Percentiles rank a stretch among this genome's conserved stretches.
phyloP scores from a whole-genome alignment of 2,797 vertebrate species.

The Clarias fuscus region DNA sequence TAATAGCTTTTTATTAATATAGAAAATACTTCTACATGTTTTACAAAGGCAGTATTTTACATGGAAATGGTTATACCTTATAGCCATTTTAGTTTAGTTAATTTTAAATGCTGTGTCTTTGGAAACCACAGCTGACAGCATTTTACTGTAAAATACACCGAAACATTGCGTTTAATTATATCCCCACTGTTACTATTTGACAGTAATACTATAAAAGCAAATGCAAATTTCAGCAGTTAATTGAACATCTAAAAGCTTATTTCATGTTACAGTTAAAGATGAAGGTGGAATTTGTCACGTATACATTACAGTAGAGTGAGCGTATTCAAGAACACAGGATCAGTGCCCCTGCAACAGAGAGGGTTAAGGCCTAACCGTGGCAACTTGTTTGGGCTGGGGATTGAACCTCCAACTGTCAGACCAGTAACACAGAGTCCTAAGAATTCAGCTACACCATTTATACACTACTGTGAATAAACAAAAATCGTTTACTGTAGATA shows the following conservation, averaged over 20 bases:
- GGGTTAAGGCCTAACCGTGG: too few relatives aligned
- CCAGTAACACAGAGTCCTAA: too few relatives aligned
- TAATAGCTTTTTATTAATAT: not conserved
- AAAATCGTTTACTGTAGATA: not conserved
- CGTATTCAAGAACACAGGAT: too few relatives aligned
- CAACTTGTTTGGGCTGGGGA: too few relatives aligned
- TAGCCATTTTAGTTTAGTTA: too few relatives aligned
- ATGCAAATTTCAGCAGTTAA: not conserved
- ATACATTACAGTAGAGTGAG: too few relatives aligned
- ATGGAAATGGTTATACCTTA: not conserved
- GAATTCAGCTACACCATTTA: too few relatives aligned
- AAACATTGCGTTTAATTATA: not conserved
- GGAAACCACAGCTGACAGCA: not conserved
- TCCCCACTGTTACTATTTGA: not conserved
- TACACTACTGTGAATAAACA: not conserved
- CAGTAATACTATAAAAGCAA: not conserved
- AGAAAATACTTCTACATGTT: not conserved
- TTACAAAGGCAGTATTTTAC: not conserved
- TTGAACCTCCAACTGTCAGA: too few relatives aligned
- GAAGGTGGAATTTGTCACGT: too few relatives aligned
- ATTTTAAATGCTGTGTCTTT: not conserved
- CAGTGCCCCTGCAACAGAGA: too few relatives aligned
- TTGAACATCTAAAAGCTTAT: not conserved
- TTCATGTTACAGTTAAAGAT: not conserved
- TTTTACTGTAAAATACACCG: not conserved